Evolutionary conservation across 2,113 vertebrate species (phyloP).

Genomic region (Hydropotes inermis): DNA sequence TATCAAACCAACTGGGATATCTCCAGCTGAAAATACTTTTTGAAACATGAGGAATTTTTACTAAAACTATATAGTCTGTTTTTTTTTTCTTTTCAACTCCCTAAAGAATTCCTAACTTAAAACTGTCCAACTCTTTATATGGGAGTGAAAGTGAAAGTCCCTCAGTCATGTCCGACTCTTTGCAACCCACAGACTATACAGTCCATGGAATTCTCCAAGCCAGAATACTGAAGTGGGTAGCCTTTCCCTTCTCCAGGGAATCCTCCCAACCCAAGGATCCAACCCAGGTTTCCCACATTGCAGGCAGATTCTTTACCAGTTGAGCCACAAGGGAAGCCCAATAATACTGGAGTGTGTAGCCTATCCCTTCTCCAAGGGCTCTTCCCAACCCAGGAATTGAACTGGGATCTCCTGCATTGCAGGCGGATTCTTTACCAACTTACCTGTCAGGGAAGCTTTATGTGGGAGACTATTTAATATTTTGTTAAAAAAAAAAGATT

Average conservation of each 20-base stretch:
- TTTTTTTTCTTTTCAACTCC: neutral
- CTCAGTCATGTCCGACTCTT: neutral
- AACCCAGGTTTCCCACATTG: neutral
- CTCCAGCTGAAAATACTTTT: neutral
- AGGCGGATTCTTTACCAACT: neutral
- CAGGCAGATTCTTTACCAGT: neutral
- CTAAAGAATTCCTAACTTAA: constrained; percentile 4
- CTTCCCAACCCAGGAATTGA: neutral
- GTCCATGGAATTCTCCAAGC: neutral
- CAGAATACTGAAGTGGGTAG: neutral
- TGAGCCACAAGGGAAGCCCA: neutral
- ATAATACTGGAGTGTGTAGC: neutral
- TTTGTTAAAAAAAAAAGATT: neutral
- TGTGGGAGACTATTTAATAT: neutral
- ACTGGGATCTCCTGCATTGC: neutral
- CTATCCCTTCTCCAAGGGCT: neutral
- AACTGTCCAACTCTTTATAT: neutral
- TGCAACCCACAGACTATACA: neutral
- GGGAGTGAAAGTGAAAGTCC: neutral
- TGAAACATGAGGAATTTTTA: neutral
- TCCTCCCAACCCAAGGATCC: neutral
- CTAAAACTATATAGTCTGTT: neutral
- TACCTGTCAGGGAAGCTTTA: neutral
- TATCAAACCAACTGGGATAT: neutral
- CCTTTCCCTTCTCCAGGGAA: neutral